phyloP scores from a whole-genome alignment of 2,888 invertebrate genomes.

The Amphipoea oculea region DNA sequence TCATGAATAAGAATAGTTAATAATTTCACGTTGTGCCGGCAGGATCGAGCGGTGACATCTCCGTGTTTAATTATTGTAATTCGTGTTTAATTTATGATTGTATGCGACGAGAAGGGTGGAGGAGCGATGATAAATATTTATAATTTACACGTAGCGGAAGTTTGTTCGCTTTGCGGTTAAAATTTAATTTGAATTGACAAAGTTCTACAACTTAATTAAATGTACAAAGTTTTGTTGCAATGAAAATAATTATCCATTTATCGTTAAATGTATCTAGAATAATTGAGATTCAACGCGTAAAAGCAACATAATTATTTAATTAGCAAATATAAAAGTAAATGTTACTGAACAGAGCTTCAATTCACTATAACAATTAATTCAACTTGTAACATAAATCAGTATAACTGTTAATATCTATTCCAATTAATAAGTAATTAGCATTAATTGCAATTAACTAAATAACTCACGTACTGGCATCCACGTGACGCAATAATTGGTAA shows the following conservation, averaged over 20 bases:
- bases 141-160: slow-evolving; percentile 59
- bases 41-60: slow-evolving; percentile 72
- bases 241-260: slow-evolving; percentile 6
- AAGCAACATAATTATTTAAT: slow-evolving; percentile 7
- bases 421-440: slow-evolving; percentile 73
- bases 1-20: slow-evolving; percentile 21
- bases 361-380: slow-evolving; percentile 25
- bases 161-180: slow-evolving; percentile 54
- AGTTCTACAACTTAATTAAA: slow-evolving; percentile 31
- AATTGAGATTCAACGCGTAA: not conserved
- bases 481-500: slow-evolving; percentile 79
- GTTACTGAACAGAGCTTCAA: slow-evolving; percentile 11
- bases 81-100: slow-evolving; percentile 64
- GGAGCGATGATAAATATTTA: slow-evolving; percentile 65
- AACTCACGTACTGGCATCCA: slow-evolving; percentile 76
- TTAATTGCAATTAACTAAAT: slow-evolving; percentile 63
- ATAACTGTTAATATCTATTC: slow-evolving; percentile 38
- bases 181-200: slow-evolving; percentile 45
- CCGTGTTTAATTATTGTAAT: slow-evolving; percentile 62
- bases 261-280: slow-evolving; percentile 3
- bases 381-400: slow-evolving; percentile 32
- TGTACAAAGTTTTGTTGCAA: slow-evolving; percentile 20
- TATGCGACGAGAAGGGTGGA: slow-evolving; percentile 70
- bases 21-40: slow-evolving; percentile 49
- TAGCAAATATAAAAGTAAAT: not conserved